Conservation (phyloP, 2,113 vertebrate genomes). For the Seriola quinqueradiata region DNA sequence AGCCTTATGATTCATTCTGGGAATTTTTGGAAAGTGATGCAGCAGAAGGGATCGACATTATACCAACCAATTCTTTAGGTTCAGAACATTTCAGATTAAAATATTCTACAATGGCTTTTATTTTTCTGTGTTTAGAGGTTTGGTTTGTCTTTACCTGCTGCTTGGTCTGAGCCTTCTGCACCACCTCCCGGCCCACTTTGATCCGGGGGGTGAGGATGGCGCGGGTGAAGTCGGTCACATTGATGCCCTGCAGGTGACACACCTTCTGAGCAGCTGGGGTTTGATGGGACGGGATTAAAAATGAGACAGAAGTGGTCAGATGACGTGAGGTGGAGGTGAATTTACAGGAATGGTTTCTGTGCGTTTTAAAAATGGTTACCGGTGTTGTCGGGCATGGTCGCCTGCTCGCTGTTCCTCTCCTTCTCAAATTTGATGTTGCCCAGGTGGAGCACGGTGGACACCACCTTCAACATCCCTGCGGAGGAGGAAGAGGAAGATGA, state of each 20-base stretch:
- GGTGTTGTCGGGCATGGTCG: slow-evolving; percentile 96
- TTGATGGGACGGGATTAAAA: not conserved
- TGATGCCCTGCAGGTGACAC: slow-evolving; percentile 95
- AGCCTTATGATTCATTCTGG: not conserved
- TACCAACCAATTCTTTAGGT: not conserved
- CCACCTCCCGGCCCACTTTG: slow-evolving; percentile 95
- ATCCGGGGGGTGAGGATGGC: slow-evolving; percentile 94
- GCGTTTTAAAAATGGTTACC: slow-evolving; percentile 76
- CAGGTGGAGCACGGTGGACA: slow-evolving; percentile 94
- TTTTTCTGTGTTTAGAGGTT: not conserved
- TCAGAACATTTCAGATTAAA: not conserved
- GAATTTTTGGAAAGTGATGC: not conserved
- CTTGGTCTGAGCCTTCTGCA: slow-evolving; percentile 98
- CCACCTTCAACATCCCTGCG: slow-evolving; percentile 92
- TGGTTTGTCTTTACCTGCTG: slow-evolving; percentile 88
- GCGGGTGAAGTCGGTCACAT: slow-evolving; percentile 94
- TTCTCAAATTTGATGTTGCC: slow-evolving; percentile 97
- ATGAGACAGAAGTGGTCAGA: not conserved
- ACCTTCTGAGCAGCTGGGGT: slow-evolving; percentile 95
- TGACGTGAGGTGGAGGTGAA: not conserved
- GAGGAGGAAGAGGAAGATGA: slow-evolving; percentile 10
- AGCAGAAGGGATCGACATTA: not conserved
- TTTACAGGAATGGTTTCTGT: not conserved
- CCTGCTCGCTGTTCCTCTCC: slow-evolving; percentile 96
- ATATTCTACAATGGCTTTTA: not conserved